A percentile compares a stretch with the other conserved stretches of the same genome.
phyloP scores from a whole-genome alignment of 2,888 invertebrate genomes.

The Coenonympha arcania region DNA sequence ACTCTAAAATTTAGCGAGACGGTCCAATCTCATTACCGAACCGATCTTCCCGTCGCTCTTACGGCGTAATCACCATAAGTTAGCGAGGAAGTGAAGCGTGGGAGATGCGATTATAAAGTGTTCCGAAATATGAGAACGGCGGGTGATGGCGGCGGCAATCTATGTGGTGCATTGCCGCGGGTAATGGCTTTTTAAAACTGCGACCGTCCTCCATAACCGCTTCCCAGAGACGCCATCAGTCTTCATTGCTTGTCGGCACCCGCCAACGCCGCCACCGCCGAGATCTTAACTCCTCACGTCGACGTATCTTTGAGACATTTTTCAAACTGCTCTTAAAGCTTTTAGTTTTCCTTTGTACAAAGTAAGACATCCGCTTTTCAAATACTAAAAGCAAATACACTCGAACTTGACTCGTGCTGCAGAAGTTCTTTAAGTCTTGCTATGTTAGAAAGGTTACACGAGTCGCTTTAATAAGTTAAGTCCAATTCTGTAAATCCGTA shows the following conservation, averaged over 20 bases:
- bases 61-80: slow-evolving; percentile 74
- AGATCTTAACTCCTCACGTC: slow-evolving; percentile 64
- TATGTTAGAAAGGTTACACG: background rate
- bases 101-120: slow-evolving; percentile 74
- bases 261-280: slow-evolving; percentile 54
- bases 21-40: slow-evolving; percentile 71
- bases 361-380: slow-evolving; percentile 8
- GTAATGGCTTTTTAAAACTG: slow-evolving; percentile 75
- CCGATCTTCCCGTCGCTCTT: slow-evolving; percentile 73
- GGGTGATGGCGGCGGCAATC: slow-evolving; percentile 52
- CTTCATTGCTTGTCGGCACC: slow-evolving; percentile 75
- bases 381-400: slow-evolving; percentile 12
- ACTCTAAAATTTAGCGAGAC: slow-evolving; percentile 71
- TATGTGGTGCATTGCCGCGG: slow-evolving; percentile 67
- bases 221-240: slow-evolving; percentile 72
- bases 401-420: slow-evolving; percentile 10
- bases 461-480: background rate
- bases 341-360: slow-evolving; percentile 18
- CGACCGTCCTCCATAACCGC: slow-evolving; percentile 74
- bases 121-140: slow-evolving; percentile 69
- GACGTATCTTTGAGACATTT: slow-evolving; percentile 27
- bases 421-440: slow-evolving; percentile 7
- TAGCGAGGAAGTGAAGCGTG: slow-evolving; percentile 70
- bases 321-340: slow-evolving; percentile 24
- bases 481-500: background rate